Evolutionary conservation across 2,113 vertebrate species (phyloP), one percentile per base, ranked within the genome.

Genomic region (Hippocampus zosterae): DNA sequence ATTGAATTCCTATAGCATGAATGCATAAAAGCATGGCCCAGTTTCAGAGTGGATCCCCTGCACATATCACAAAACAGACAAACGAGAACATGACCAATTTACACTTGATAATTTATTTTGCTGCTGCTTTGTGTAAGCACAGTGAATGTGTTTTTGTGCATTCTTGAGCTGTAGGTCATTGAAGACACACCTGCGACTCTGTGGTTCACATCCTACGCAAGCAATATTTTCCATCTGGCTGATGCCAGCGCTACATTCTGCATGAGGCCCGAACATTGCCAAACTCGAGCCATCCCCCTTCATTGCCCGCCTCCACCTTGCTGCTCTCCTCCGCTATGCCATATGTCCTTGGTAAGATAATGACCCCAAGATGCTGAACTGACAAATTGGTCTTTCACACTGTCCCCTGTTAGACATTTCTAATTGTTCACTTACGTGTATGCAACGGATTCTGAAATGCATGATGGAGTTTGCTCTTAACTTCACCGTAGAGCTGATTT

Each of bases 281-380:
- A 76, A 73, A 78, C 61, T 10, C 19, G 29, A 83, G 70, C 73
- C 68, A 61, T 72, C 59, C 55, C 67, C 59, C 59, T 65, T 56
- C 65, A 42, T 42, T 3, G 57, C 57, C 69, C n/a, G 2, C 5
- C 59, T 72, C 55, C 73, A 27, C 72, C 70, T 62, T 33, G 61
- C 46, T 18, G 52, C 63, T 80, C 73, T 65, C 73, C 74, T 67
- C 67, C 65, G 56, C 48, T 82, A 53, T 41, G 1, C 79, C 74
- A 81, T 77, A 59, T 85, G 88, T 86, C 87, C 89, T 90, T 85
- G 87, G 57, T 85, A 37, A 78, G 68, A 69, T 65, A 84, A 85
- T 85, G 81, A 86, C 84, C 83, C 75, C 62, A 68, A 88, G 84
- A 88, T 87, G 86, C 84, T 89, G 89, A 91, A 73, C 71, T 41